These are phyloP conservation scores for Ptilodon capucinus DNA, from an alignment of 2,888 invertebrate genomes.

Conservation along the genomic window DNA sequence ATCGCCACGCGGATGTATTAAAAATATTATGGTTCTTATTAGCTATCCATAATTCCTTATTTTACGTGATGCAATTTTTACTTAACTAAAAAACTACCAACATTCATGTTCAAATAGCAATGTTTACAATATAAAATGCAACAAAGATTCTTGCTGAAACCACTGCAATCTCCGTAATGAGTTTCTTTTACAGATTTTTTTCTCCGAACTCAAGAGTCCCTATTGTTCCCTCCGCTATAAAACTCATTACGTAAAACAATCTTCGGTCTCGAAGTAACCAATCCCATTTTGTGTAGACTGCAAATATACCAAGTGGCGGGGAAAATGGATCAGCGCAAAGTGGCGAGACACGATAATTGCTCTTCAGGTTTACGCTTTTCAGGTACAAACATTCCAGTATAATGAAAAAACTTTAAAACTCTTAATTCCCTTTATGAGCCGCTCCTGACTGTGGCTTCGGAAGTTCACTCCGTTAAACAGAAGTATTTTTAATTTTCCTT, in stretches of 20 bases:
- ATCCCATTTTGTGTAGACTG: slow-evolving; percentile 18
- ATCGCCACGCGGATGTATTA: too few relatives aligned
- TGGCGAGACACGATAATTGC: slow-evolving; percentile 24
- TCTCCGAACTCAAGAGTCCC: neutral
- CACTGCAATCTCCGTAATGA: neutral
- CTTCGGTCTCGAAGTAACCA: slow-evolving; percentile 16
- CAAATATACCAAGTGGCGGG: slow-evolving; percentile 7
- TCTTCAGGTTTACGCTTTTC: slow-evolving; percentile 13
- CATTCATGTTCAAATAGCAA: neutral
- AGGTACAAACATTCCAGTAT: slow-evolving; percentile 32
- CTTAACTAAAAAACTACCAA: too few relatives aligned
- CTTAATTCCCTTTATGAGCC: slow-evolving; percentile 35
- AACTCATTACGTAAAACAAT: slow-evolving; percentile 22
- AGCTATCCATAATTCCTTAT: too few relatives aligned
- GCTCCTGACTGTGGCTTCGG: slow-evolving; percentile 18
- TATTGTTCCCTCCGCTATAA: slow-evolving; percentile 5
- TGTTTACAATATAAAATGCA: neutral
- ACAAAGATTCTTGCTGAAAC: neutral
- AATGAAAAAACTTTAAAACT: slow-evolving; percentile 37
- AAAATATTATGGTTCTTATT: too few relatives aligned
- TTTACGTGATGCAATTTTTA: too few relatives aligned
- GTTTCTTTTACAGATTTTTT: neutral
- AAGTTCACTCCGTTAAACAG: neutral
- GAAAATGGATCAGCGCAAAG: slow-evolving; percentile 14
- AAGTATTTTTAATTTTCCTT: neutral